Percentiles rank a stretch among this genome's conserved stretches.
These are phyloP conservation scores for Allobates femoralis DNA, from an alignment of 2,797 vertebrate genomes.

Conservation along the genomic window DNA sequence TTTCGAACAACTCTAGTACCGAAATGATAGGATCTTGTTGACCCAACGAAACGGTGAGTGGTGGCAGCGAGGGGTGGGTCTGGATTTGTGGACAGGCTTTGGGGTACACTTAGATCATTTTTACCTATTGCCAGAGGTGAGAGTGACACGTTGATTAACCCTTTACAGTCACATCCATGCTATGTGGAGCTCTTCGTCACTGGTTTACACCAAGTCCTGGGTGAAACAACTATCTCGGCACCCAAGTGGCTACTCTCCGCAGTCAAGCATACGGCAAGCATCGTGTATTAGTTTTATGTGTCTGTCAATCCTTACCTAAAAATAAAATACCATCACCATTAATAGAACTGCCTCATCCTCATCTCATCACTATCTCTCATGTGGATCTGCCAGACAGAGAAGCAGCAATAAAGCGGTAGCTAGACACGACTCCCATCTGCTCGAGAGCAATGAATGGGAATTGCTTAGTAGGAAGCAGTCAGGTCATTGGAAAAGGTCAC, in stretches of 20 bases:
- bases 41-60: too few relatives aligned
- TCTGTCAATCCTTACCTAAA: background rate
- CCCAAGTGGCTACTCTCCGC: background rate
- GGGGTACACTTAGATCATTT: too few relatives aligned
- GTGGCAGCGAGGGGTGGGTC: too few relatives aligned
- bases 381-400: background rate
- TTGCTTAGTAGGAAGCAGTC: slow-evolving; percentile 18
- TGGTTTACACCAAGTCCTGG: background rate
- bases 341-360: background rate
- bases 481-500: slow-evolving; percentile 40
- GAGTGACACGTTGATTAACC: too few relatives aligned
- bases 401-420: background rate
- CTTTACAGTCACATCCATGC: too few relatives aligned
- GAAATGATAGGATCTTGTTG: too few relatives aligned
- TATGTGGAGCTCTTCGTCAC: too few relatives aligned
- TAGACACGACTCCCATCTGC: background rate
- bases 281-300: background rate
- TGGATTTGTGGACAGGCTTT: too few relatives aligned
- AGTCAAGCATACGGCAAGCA: background rate
- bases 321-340: background rate
- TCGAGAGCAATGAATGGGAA: background rate
- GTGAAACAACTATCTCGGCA: background rate
- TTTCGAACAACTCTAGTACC: too few relatives aligned
- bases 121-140: too few relatives aligned
- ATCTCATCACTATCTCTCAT: background rate